Conservation (phyloP, 35 echinoderm and acorn worm genomes). For the Ophiothrix spiculata region DNA sequence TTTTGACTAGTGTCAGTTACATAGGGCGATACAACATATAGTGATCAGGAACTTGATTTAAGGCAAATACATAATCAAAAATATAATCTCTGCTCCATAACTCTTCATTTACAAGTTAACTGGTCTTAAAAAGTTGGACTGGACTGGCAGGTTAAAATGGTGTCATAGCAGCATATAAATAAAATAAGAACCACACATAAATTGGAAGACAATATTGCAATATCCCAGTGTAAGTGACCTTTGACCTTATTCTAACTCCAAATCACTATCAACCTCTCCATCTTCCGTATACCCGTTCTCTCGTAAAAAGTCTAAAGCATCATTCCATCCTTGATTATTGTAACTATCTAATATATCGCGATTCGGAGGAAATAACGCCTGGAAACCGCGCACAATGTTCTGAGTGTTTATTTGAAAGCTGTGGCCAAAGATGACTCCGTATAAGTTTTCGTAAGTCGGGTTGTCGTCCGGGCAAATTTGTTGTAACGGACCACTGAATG, state of each 20-base stretch:
- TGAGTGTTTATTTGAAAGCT: slow-evolving; percentile 36
- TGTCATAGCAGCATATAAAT: no score
- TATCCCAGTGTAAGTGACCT: no score
- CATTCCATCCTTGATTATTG: slow-evolving; percentile 18
- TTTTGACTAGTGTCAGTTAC: no score
- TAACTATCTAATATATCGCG: slow-evolving; percentile 23
- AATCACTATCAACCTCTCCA: slow-evolving; percentile 1
- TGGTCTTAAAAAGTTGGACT: no score
- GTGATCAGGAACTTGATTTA: no score
- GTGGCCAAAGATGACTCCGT: slow-evolving; percentile 28
- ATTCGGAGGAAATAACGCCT: slow-evolving; percentile 45
- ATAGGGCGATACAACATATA: no score
- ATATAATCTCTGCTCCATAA: no score
- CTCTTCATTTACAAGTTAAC: no score
- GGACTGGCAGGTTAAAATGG: no score
- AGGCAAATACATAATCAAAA: no score
- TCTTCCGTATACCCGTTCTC: slow-evolving; percentile 18
- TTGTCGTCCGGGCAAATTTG: slow-evolving; percentile 51
- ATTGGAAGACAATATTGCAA: no score
- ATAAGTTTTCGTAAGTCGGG: slow-evolving; percentile 13
- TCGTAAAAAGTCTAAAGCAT: slow-evolving; percentile 31
- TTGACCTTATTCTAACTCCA: background rate
- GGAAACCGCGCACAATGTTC: slow-evolving; percentile 34
- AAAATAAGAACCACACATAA: no score
- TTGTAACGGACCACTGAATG: slow-evolving; percentile 43